Percentiles rank a stretch among this genome's conserved stretches.
Evolutionary conservation across 2,888 invertebrate species (phyloP).

Genomic region (Chaetogeoica ovagalla): DNA sequence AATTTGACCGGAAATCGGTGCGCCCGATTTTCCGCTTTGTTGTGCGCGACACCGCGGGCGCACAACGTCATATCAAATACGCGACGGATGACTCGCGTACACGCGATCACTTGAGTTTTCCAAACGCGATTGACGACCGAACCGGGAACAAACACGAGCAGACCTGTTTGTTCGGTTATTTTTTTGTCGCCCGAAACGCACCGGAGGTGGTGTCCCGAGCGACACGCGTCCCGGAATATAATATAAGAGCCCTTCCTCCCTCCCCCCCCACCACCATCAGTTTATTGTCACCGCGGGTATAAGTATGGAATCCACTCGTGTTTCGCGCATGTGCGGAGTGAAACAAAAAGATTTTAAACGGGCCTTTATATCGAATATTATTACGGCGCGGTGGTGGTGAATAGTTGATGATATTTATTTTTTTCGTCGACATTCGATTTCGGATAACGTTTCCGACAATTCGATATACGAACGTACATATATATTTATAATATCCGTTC

Average conservation of each 20-base stretch:
- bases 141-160: not conserved
- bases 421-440: not conserved
- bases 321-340: not conserved
- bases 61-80: not conserved
- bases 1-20: too few species aligned
- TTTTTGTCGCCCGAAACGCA: not conserved
- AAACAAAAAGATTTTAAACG: constrained; percentile 17
- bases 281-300: not conserved
- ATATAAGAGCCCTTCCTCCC: not conserved
- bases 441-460: not conserved
- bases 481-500: not conserved
- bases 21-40: too few species aligned
- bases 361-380: not conserved
- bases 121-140: not conserved
- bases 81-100: not conserved
- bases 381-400: not conserved
- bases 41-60: not conserved
- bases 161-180: not conserved
- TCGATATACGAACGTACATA: not conserved
- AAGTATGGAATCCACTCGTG: constrained; percentile 3
- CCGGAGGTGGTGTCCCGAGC: constrained; percentile 11
- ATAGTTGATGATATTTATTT: not conserved
- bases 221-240: not conserved
- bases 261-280: too few species aligned
- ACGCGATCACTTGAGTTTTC: not conserved